Base-by-base conservation (phyloP, 2,113 vertebrate genomes). In the Hydropotes inermis region DNA sequence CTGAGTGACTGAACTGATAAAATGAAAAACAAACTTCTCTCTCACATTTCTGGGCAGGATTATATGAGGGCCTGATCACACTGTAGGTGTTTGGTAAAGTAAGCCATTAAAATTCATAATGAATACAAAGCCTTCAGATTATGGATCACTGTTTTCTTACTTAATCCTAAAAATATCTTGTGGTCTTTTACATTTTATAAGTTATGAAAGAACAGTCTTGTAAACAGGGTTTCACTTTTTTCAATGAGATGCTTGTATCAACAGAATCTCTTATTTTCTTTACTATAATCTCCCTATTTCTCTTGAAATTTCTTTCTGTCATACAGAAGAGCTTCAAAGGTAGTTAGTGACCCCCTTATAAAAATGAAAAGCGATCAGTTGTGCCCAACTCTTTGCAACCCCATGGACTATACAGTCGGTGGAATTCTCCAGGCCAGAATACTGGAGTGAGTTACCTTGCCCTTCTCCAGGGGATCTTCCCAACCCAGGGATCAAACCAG, bases 141-240 rank as follows among this genome's bases (percentile, higher is more conserved):
- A 15, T 83, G 19, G 55, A 57, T 79, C 82, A 92, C 92, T 61
- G n/a, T 55, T 13, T 50, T 95, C 50, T 86, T 58, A 61, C 12
- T 91, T 67, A 43, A 83, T 89, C 47, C 43, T 92, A 52, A 54
- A 86, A 92, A 74, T 27, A 54, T 1, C 7, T 25, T n/a, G 5
- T 19, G 10, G 36, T 76, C 57, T 92, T 92, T 83, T 79, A 74
- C 43, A 76, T 87, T 85, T 78, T 39, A 6, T 95, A 52, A 86
- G 9, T 64, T 91, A 81, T 5, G 10, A 33, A 47, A 36, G 76
- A 87, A 47, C 8, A 61, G 25, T 2, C 89, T 97, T 96, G 57
- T 61, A 70, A 96, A 95, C 9, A 94, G 5, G 19, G 8, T 47
- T 95, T 91, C 7, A 82, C 88, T 97, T 90, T 17, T 96, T 93